Conservation (phyloP, 1,140 invertebrate genomes). For the Drosophila sturtevanti region DNA sequence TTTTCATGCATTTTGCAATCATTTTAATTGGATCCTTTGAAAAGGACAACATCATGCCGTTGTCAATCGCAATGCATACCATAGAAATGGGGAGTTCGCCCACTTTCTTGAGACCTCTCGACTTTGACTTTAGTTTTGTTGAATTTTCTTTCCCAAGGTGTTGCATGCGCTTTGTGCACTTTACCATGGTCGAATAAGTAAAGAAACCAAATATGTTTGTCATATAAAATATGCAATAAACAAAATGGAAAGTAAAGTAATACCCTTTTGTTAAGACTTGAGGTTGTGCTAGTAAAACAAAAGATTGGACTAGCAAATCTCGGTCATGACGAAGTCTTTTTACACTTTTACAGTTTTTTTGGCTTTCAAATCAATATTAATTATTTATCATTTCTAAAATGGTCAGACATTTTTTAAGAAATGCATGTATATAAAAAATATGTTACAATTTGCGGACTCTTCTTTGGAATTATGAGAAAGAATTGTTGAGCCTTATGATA, state of each 20-base stretch:
- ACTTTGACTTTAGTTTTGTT: background rate
- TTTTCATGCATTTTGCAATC: background rate
- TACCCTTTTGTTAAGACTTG: background rate
- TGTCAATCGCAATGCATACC: background rate
- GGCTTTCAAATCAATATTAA: no score
- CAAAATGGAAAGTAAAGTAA: background rate
- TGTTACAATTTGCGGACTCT: no score
- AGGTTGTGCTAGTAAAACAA: background rate
- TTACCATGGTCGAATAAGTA: conserved; percentile 3
- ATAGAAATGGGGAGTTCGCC: background rate
- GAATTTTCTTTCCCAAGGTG: background rate
- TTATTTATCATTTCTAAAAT: no score
- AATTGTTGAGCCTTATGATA: no score
- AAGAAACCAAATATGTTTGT: conserved; percentile 14
- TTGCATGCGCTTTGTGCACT: background rate
- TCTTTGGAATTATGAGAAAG: no score
- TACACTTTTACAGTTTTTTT: no score
- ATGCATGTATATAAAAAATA: no score
- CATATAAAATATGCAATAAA: no score
- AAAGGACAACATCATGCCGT: background rate
- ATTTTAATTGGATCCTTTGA: background rate
- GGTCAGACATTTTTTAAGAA: no score
- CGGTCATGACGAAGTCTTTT: no score
- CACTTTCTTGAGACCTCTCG: background rate
- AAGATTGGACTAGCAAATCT: no score